Evolutionary conservation across 2,797 vertebrate genomes (phyloP).

Genomic region (Molossus molossus): DNA sequence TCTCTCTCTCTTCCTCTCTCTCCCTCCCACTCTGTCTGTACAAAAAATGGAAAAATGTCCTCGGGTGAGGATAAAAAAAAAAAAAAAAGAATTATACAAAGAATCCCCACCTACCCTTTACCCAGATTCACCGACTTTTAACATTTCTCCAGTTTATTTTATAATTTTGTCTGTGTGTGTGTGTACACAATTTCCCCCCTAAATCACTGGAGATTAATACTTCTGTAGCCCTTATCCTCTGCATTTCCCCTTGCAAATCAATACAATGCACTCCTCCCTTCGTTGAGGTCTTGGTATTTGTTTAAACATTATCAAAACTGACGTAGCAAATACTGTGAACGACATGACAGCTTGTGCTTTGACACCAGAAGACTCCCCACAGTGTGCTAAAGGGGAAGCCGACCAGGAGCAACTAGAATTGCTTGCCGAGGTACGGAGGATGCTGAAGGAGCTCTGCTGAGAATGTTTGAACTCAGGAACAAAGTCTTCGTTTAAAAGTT

Average conservation of each 20-base stretch:
- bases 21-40: too few species aligned
- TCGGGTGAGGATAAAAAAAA: too few species aligned
- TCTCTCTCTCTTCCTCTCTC: too few species aligned
- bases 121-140: not conserved
- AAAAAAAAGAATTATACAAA: conserved; percentile 2
- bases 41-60: too few species aligned
- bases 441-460: not conserved
- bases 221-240: not conserved
- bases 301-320: not conserved
- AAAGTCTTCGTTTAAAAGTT: conserved; percentile 27
- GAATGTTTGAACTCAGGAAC: not conserved
- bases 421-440: not conserved
- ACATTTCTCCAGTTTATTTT: not conserved
- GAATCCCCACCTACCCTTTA: not conserved
- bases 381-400: not conserved
- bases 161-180: not conserved
- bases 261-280: not conserved
- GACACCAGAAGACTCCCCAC: too few species aligned
- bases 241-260: not conserved
- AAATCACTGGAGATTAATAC: not conserved
- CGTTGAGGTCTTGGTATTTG: not conserved
- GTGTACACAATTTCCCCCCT: not conserved
- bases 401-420: not conserved
- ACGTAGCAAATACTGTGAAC: not conserved
- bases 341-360: not conserved